Evolutionary conservation across 2,888 invertebrate species (phyloP).

Genomic region (Euphydryas editha): DNA sequence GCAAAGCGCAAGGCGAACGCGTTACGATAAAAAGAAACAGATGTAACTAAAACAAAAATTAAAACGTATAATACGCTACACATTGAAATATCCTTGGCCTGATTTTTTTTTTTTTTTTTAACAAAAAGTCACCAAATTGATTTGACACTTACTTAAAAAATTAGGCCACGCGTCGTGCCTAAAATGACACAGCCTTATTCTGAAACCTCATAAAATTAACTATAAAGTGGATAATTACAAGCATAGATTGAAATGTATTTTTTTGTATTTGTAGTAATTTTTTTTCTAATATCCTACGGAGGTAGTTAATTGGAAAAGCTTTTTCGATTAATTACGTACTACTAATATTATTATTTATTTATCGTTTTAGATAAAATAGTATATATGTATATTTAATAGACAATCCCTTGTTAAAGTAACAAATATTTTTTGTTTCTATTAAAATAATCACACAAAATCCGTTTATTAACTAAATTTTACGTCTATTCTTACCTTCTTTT

Average conservation of each 20-base stretch:
- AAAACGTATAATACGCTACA: constrained; percentile 5
- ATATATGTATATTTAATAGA: no score
- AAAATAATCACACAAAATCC: no score
- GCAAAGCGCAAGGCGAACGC: not conserved
- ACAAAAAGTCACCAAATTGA: constrained; percentile 45
- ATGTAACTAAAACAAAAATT: constrained; percentile 15
- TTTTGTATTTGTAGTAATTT: not conserved
- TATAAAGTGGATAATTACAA: not conserved
- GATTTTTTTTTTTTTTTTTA: constrained; percentile 44
- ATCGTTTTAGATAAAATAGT: no score
- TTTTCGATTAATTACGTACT: no score
- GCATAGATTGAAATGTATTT: not conserved
- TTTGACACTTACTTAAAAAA: constrained; percentile 44
- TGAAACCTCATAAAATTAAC: not conserved
- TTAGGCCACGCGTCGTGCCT: constrained; percentile 38
- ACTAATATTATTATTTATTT: no score
- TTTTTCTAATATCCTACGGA: no score
- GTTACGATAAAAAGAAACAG: constrained; percentile 1
- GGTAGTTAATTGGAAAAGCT: no score
- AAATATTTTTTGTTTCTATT: no score
- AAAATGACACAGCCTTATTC: constrained; percentile 47
- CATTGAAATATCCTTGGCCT: constrained; percentile 47
- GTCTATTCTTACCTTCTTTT: no score
- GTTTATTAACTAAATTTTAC: no score
- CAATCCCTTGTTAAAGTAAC: no score